Percentiles rank a stretch among this genome's conserved stretches.
phyloP scores from a whole-genome alignment of 2,113 vertebrate genomes.

The Festucalex cinctus region DNA sequence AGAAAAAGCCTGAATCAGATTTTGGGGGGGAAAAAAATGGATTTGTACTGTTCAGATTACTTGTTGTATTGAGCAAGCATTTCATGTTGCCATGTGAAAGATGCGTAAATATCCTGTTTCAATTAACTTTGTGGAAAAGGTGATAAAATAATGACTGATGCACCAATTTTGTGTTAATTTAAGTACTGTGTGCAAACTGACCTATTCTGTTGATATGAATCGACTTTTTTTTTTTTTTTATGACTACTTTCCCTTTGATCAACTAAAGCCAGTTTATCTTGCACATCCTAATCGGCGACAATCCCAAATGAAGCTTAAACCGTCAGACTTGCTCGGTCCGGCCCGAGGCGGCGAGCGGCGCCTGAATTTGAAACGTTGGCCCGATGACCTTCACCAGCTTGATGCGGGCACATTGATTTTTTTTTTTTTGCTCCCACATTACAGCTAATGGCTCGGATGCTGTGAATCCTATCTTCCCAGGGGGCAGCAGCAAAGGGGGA shows the following conservation, averaged over 20 bases:
- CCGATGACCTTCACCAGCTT: conserved; percentile 76
- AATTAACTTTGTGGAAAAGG: neutral
- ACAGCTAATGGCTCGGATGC: conserved; percentile 84
- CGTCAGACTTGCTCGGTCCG: conserved; percentile 34
- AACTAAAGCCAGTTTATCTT: conserved; percentile 36
- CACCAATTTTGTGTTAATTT: neutral
- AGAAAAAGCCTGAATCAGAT: too few relatives aligned
- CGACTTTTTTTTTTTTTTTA: neutral
- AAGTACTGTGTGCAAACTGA: neutral
- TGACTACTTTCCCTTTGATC: conserved; percentile 15
- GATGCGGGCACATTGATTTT: conserved; percentile 82
- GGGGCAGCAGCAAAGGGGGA: conserved; percentile 44
- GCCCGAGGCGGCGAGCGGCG: conserved; percentile 37
- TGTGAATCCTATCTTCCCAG: conserved; percentile 83
- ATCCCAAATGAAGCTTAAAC: conserved; percentile 38
- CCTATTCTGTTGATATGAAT: neutral
- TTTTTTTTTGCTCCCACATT: conserved; percentile 84
- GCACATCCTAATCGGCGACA: conserved; percentile 28
- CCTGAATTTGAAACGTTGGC: conserved; percentile 57
- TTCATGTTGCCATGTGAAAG: neutral
- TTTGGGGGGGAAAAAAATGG: too few relatives aligned
- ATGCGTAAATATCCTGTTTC: neutral
- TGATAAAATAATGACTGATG: too few relatives aligned
- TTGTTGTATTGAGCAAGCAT: neutral
- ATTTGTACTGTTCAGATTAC: too few relatives aligned